Base-by-base conservation (phyloP, 2,797 vertebrate genomes). In the Hydrophis major region DNA sequence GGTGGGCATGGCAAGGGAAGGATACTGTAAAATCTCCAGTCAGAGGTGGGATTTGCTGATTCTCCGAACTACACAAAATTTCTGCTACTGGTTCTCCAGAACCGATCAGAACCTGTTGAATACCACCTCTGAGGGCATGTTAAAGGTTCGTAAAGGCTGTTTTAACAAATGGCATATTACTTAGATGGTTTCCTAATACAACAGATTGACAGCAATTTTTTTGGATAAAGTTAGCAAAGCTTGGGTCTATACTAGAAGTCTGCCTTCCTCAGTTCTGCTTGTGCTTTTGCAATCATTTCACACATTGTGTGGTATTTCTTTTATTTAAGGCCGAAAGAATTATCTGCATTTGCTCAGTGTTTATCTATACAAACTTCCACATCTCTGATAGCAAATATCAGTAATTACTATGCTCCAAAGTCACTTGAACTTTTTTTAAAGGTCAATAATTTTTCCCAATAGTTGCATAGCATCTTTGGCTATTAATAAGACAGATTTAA, bases 191-290 rank as follows among this genome's bases (percentile, higher is more conserved):
- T 87, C 57, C 5, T 90, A 94, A 93, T 93, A 92, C 61, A 5
- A 92, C 1, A 22, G 5, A 89, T 27, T 59, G 86, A 28, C 1
- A 90, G 56, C 74, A 61, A 66, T 32, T 90, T 27, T 37, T 89
- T 14, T 92, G 57, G 12, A 1, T 92, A 86, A 92, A 96, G 42
- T 32, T 87, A 93, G 27, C 83, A 63, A 93, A 93, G 66, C 90
- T n/a, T 88, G 56, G 57, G n/a, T n/a, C 47, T 50, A n/a, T 1
- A 60, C 10, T 28, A 93, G 18, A 59, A 1, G 2, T 83, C 7
- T 87, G 10, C 6, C 86, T 57, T 25, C 88, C 37, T 94, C 32
- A 87, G 32, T 18, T 91, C 91, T 87, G 13, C 83, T 56, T 27
- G 42, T 94, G 7, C 0, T 4, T 90, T 20, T 92, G 8, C 37